These are phyloP conservation scores for Erynnis tages DNA, from an alignment of 2,888 invertebrate genomes.

Conservation along the genomic window DNA sequence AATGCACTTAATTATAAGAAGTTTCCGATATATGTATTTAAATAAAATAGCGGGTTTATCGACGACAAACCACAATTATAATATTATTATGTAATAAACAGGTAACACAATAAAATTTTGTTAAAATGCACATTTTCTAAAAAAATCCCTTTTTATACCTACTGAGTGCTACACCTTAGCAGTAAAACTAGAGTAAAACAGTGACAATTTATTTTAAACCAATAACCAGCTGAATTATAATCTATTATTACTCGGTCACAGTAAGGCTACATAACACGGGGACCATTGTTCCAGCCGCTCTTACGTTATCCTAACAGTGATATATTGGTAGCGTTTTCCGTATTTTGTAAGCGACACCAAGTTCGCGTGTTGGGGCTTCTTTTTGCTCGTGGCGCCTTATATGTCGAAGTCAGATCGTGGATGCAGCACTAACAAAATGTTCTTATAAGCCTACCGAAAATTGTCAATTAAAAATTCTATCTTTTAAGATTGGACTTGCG, in stretches of 20 bases:
- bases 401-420: neutral
- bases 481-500: too few relatives aligned
- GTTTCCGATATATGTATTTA: too few relatives aligned
- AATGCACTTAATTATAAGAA: too few relatives aligned
- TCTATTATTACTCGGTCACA: constrained; percentile 3
- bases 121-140: too few relatives aligned
- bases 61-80: too few relatives aligned
- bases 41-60: too few relatives aligned
- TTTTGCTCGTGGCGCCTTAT: constrained; percentile 10
- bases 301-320: constrained; percentile 23
- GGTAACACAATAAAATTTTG: too few relatives aligned
- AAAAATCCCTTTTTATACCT: too few relatives aligned
- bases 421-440: neutral
- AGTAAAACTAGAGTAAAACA: too few relatives aligned
- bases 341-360: constrained; percentile 24
- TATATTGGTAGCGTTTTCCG: constrained; percentile 17
- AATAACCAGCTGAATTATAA: constrained; percentile 12
- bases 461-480: too few relatives aligned
- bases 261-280: constrained; percentile 11
- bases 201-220: neutral
- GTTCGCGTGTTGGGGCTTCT: constrained; percentile 15
- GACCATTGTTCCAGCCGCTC: constrained; percentile 19
- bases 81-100: too few relatives aligned
- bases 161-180: too few relatives aligned
- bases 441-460: neutral